phyloP scores from a whole-genome alignment of 2,113 vertebrate genomes.

The Crotalus horridus region DNA sequence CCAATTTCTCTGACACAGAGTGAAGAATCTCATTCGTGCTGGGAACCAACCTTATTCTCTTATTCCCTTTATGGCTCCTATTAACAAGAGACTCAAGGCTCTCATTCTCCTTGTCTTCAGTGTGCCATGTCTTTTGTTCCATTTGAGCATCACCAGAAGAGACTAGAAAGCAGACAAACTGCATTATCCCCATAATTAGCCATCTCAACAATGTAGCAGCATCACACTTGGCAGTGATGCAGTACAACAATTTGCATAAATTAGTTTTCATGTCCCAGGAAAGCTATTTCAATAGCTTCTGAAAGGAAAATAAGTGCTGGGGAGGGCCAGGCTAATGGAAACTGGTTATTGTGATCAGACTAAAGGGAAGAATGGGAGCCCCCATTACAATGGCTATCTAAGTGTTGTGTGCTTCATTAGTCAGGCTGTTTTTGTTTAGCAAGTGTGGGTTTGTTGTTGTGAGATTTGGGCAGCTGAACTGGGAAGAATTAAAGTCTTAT shows the following conservation, averaged over 20 bases:
- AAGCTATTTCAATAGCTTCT: slow-evolving; percentile 48
- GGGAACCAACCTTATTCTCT: slow-evolving; percentile 47
- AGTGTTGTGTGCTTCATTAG: slow-evolving; percentile 14
- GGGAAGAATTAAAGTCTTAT: not conserved
- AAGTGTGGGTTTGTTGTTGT: slow-evolving; percentile 1
- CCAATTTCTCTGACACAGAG: slow-evolving; percentile 34
- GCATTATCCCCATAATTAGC: slow-evolving; percentile 58
- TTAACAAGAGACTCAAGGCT: slow-evolving; percentile 49
- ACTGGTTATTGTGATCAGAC: slow-evolving; percentile 18
- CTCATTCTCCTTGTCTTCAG: slow-evolving; percentile 38
- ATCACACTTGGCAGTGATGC: slow-evolving; percentile 24
- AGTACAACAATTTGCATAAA: slow-evolving; percentile 59
- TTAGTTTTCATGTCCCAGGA: slow-evolving; percentile 47
- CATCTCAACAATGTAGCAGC: slow-evolving; percentile 44
- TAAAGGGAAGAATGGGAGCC: slow-evolving; percentile 5
- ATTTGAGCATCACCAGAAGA: slow-evolving; percentile 45
- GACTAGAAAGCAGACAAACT: slow-evolving; percentile 52
- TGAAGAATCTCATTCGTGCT: slow-evolving; percentile 36
- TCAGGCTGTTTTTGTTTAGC: not conserved
- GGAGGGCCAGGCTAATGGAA: not conserved
- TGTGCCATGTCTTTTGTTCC: slow-evolving; percentile 54
- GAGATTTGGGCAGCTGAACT: not conserved
- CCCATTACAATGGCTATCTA: not conserved
- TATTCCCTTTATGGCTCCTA: slow-evolving; percentile 54
- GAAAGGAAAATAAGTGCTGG: slow-evolving; percentile 33